Conservation (phyloP, 2,888 invertebrate species). For the Acheta domesticus region DNA sequence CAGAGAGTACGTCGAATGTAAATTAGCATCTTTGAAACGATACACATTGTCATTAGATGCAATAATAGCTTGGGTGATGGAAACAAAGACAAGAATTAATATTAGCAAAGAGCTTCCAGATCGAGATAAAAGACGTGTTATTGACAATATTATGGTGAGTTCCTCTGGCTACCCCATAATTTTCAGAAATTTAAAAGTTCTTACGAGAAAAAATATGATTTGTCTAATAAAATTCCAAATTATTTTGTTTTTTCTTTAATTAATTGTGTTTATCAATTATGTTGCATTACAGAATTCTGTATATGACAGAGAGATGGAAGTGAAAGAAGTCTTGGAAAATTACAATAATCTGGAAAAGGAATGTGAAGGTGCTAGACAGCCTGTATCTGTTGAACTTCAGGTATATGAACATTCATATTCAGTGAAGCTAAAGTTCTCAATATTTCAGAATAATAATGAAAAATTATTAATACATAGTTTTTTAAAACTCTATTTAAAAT, state of each 20-base stretch:
- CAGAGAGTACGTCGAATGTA: slow-evolving; percentile 55
- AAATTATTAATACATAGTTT: not conserved
- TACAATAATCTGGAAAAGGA: slow-evolving; percentile 61
- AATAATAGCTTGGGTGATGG: slow-evolving; percentile 56
- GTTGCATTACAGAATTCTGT: slow-evolving; percentile 44
- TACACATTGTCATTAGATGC: slow-evolving; percentile 55
- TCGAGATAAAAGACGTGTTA: slow-evolving; percentile 47
- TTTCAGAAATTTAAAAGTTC: not conserved
- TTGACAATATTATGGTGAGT: slow-evolving; percentile 50
- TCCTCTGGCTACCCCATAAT: not conserved
- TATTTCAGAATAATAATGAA: not conserved
- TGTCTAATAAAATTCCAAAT: not conserved
- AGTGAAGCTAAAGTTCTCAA: not conserved
- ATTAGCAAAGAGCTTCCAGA: slow-evolving; percentile 49
- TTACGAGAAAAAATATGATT: not conserved
- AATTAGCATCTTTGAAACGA: slow-evolving; percentile 56
- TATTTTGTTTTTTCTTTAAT: not conserved
- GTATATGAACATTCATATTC: slow-evolving; percentile 42
- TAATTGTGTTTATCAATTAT: not conserved
- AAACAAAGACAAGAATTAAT: slow-evolving; percentile 50
- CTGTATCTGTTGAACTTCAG: slow-evolving; percentile 51
- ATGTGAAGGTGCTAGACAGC: slow-evolving; percentile 51
- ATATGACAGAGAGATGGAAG: slow-evolving; percentile 57
- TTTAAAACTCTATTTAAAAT: no score
- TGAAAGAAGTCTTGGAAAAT: slow-evolving; percentile 61